Evolutionary conservation across 2,113 vertebrate species (phyloP), one percentile per base, ranked within the genome.

Genomic region (Anas platyrhynchos): DNA sequence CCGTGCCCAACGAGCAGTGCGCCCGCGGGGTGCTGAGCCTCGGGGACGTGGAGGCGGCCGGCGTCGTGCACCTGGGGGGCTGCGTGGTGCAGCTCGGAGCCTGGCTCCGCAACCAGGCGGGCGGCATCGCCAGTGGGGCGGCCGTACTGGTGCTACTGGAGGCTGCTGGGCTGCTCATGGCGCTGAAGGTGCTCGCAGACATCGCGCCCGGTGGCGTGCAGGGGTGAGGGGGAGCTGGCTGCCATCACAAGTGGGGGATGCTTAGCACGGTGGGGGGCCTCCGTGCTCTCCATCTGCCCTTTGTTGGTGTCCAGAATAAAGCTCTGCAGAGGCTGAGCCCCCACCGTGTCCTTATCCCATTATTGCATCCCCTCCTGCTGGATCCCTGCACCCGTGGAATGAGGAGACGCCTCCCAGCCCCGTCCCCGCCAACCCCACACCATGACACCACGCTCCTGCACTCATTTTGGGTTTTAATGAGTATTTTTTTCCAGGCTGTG

Each of bases 1-100:
- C 98, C 0, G 96, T 98, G 27, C 72, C 98, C 97, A 99, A 99
- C 55, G 95, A 97, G 11, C 99, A 98, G 96, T 99, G 99, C 0
- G 99, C 98, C 0, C 95, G 98, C 0, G 96, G 98, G 58, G 98
- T 88, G n/a, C 98, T 98, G 96, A 21, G 16, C 54, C 96, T 99
- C 89, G 98, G 98, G 3, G 97, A 98, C 58, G 94, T 88, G 4
- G 96, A 75, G 0, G 98, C 98, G 2, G 94, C 97, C 71, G 96
- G 91, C 2, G n/a, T 97, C 5, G 97, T 99, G 91, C 97, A 98
- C 88, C 61, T 98, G 25, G 98, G 97, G 10, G 99, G 99, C 17
- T 99, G 99, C 1, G 67, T 98, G 32, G 97, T 97, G 0, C 97
- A 91, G 20, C 97, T 99, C 17, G 85, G 78, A 1, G 86, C 86